Base-by-base conservation (phyloP, 2,888 invertebrate species). In the Orthonevra nobilis region DNA sequence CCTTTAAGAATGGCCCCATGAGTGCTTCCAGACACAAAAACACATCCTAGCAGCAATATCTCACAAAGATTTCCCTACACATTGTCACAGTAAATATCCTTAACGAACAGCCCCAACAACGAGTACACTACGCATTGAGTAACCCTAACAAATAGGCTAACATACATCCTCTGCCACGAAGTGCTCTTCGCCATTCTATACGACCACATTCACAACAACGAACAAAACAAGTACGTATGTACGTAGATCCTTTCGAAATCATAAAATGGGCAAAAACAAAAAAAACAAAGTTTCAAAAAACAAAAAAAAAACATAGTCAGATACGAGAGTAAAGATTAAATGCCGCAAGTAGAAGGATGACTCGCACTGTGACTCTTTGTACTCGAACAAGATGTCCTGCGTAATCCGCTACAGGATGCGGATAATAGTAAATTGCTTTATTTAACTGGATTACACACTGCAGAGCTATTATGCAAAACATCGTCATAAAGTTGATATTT, bases 361-460 rank as follows among this genome's bases (percentile, higher is more conserved):
- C n/a, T n/a, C n/a, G n/a, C n/a, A 81, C 73, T 68, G 69, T 52
- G 63, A 81, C 38, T 58, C 68, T 46, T 69, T 68, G 61, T 73
- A 14, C 30, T 58, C 38, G 10, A 68, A 63, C 63, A 61, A 61
- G 68, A 81, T 73, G 68, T 74, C 48, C 34, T 60, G 44, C 48
- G 66, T 70, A 74, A 74, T 73, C 74, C 66, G 54, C 63, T 74
- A 58, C 74, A 54, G 72, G 56, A 72, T 81, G 81, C 81, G 81
- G 79, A 73, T 79, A 79, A 81, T 74, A 81, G 74, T 81, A 81
- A 81, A 81, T 81, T 81, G 81, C 81, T 74, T 81, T 81, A 81
- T 81, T 81, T 81, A 74, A 74, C 81, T 63, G 81, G 74, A 81
- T 81, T 81, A 81, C 81, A 81, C 69, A 69, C 81, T 81, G 81